phyloP scores from a whole-genome alignment of 2,113 vertebrate species.

The Tetraodon nigroviridis region DNA sequence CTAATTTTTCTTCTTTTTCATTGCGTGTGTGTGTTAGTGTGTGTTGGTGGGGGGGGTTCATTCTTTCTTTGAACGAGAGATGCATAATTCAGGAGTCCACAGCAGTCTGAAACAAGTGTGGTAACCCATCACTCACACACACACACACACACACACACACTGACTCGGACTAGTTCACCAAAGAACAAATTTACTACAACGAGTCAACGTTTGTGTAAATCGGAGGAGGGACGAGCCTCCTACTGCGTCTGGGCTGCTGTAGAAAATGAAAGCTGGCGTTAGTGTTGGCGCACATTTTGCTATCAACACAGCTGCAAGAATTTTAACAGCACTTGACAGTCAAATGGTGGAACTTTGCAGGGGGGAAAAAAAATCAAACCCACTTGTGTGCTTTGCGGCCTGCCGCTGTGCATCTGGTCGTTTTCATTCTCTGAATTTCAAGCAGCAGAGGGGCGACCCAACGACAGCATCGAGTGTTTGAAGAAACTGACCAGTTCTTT shows the following conservation, averaged over 20 bases:
- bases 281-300: conserved; percentile 1
- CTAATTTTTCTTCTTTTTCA: conserved; percentile 58
- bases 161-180: not conserved
- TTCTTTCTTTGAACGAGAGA: conserved; percentile 58
- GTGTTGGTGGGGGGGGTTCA: conserved; percentile 27
- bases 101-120: conserved; percentile 42
- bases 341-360: not conserved
- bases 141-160: not conserved
- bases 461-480: not conserved
- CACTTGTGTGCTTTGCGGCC: conserved; percentile 2
- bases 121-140: conserved; percentile 39
- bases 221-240: conserved; percentile 18
- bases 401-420: conserved; percentile 8
- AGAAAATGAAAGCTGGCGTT: conserved; percentile 10
- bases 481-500: not conserved
- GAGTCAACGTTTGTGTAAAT: conserved; percentile 1
- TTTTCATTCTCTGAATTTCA: not conserved
- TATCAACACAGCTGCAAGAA: not conserved
- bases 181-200: conserved; percentile 25
- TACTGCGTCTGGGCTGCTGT: conserved; percentile 8
- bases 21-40: conserved; percentile 20
- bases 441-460: conserved; percentile 21
- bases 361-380: conserved; percentile 3
- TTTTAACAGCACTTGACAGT: conserved; percentile 2
- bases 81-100: conserved; percentile 62